Base-by-base conservation (phyloP, 2,797 vertebrate species). In the Enteromius paludinosus region DNA sequence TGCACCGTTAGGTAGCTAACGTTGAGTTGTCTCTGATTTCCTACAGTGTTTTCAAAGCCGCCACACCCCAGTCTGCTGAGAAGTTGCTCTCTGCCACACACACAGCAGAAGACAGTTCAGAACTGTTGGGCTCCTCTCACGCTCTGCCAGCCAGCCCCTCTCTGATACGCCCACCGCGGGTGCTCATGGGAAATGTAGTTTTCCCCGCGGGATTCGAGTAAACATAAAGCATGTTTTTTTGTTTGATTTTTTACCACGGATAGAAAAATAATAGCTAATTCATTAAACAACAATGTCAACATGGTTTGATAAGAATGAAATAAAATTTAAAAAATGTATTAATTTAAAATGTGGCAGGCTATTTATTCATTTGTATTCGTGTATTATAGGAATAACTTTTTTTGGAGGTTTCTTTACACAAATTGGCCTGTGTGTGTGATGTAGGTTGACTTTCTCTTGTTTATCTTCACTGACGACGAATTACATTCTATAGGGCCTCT, bases 21-120 rank as follows among this genome's bases (percentile, higher is more conserved):
- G 92, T 84, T 80, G 82, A 86, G 59, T 84, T 84, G 89, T 73
- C 89, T 86, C 87, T 91, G 92, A 92, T 95, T 92, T 92, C 84
- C 90, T 89, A 89, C 89, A 85, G 25, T 62, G 45, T 78, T 92
- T 90, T 88, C 83, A 30, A 88, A 91, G 43, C 62, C 85, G 92
- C 95, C 94, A 95, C 95, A 94, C 94, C 95, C 95, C 94, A 86
- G 84, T 87, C 81, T 18, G 73, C 72, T 82, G 88, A 83, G 87
- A 92, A 93, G 90, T 94, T 93, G 89, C 89, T 85, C 66, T 89
- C 83, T 54, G 83, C 75, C 90, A 83, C 88, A 90, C 74, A 86
- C 49, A 12, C 64, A 86, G 87, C 87, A 84, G 62, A 56, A 91
- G 82, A 90, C 88, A 86, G 87, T 88, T 69, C 86, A 74, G 88